phyloP scores from a whole-genome alignment of 37 sponge, comb jelly and placozoan genomes.

The Axinella damicornis region DNA sequence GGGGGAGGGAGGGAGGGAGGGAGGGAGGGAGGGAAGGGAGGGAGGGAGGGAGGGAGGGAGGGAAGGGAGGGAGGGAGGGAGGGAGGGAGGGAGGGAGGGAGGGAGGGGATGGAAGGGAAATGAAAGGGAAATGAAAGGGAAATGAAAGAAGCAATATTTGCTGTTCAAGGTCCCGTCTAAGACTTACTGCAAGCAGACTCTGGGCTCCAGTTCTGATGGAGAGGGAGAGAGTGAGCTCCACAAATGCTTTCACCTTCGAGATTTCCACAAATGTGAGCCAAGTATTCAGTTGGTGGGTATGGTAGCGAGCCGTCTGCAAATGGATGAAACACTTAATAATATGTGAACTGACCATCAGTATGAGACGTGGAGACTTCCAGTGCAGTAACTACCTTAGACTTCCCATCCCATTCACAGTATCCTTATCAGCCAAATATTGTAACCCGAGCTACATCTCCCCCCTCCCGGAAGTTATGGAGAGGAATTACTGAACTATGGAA shows the following conservation, averaged over 20 bases:
- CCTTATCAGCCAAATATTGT: too few relatives aligned
- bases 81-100: neutral
- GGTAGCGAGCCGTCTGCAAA: slow-evolving; percentile 51
- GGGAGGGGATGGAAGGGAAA: neutral
- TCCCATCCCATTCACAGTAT: too few relatives aligned
- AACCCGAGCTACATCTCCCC: too few relatives aligned
- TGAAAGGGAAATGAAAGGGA: neutral
- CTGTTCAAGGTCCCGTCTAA: neutral
- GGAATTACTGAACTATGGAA: too few relatives aligned
- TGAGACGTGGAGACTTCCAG: too few relatives aligned
- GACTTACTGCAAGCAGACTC: slow-evolving; percentile 78
- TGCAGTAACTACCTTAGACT: too few relatives aligned
- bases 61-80: neutral
- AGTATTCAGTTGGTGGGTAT: slow-evolving; percentile 62
- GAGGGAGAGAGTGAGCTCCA: slow-evolving; percentile 84
- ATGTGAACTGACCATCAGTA: too few relatives aligned
- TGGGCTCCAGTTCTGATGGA: slow-evolving; percentile 82
- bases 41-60: slow-evolving; percentile 18
- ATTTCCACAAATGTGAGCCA: slow-evolving; percentile 95
- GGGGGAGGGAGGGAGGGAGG: too few relatives aligned
- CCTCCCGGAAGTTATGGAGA: too few relatives aligned
- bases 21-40: too few relatives aligned
- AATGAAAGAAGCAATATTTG: too few relatives aligned
- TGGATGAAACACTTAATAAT: neutral
- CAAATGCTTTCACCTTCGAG: slow-evolving; percentile 94